These are phyloP conservation scores for Proctacanthus coquilletti DNA, from an alignment of 1,140 invertebrate species.

Conservation along the genomic window DNA sequence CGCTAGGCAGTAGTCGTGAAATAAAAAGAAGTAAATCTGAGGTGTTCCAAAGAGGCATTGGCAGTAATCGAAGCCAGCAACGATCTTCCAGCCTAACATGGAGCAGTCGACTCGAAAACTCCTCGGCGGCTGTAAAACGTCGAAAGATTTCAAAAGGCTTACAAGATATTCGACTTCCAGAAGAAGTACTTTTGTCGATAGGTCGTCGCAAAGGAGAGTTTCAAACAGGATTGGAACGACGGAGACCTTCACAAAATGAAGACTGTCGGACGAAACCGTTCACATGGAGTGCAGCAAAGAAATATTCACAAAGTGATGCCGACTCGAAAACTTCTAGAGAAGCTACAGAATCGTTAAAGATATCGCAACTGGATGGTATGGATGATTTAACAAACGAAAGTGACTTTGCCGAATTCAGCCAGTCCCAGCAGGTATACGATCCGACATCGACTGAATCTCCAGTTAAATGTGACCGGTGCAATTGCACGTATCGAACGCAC, in stretches of 20 bases:
- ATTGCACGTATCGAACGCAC: conserved; percentile 74
- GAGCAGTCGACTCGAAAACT: conserved; percentile 48
- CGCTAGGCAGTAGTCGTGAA: conserved; percentile 37
- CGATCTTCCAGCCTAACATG: conserved; percentile 49
- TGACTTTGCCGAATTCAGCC: conserved; percentile 30
- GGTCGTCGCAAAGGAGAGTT: conserved; percentile 25
- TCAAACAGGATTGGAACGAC: conserved; percentile 8
- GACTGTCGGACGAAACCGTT: conserved; percentile 26
- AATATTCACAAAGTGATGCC: conserved; percentile 34
- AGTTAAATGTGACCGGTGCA: conserved; percentile 74
- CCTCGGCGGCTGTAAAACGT: conserved; percentile 43
- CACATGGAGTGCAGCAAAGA: conserved; percentile 27
- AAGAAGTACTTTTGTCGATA: conserved; percentile 33
- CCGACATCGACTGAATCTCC: conserved; percentile 44
- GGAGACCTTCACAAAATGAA: conserved; percentile 15
- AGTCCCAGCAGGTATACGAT: conserved; percentile 32
- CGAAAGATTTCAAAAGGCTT: conserved; percentile 40
- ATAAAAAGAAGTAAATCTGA: conserved; percentile 46
- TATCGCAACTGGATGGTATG: conserved; percentile 59
- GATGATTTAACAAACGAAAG: conserved; percentile 42
- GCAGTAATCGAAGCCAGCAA: conserved; percentile 38
- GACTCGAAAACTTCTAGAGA: conserved; percentile 34
- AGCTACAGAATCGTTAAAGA: conserved; percentile 23
- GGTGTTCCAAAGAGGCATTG: conserved; percentile 36
- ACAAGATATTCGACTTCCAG: conserved; percentile 30